Base-by-base conservation (phyloP, 2,113 vertebrate genomes). In the Alouatta palliata region DNA sequence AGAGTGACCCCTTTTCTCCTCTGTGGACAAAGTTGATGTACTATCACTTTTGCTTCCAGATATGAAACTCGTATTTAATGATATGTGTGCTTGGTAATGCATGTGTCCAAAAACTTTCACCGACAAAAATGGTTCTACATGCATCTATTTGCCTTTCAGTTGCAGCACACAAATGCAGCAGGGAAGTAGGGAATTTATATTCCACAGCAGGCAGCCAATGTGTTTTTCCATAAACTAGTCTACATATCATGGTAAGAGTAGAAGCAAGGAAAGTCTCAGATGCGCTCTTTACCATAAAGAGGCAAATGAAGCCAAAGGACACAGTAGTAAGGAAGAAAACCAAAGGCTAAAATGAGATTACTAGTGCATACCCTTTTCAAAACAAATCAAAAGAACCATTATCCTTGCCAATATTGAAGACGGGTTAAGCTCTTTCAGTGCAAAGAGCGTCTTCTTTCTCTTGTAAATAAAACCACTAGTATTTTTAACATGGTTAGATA, bases 181-280 rank as follows among this genome's bases (percentile, higher is more conserved):
- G 30, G 54, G 27, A 95, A 94, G 81, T 91, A 37, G 91, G 47
- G 68, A 80, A 97, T 94, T 97, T 95, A 96, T 94, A 97, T 17
- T 95, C 88, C 94, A 98, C 71, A 96, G 77, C 94, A 97, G 91
- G 82, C 66, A 88, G 91, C 35, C 77, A 43, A 94, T 95, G 54
- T 95, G 95, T 97, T 95, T 96, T 82, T 95, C 96, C 86, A 97
- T 96, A 95, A 97, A 96, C 73, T 93, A 49, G 32, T 84, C 95
- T 91, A 96, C 92, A 89, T 86, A 94, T 96, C 88, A 96, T 43
- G 25, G 61, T 64, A 97, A 93, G 56, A 64, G 77, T 32, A 93
- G 89, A 95, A 97, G 88, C 90, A 97, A 90, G 97, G 96, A 97
- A 94, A 94, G 58, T 14, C 90, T 92, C 88, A 88, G 40, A 96